Base-by-base conservation (phyloP, 2,797 vertebrate genomes). In the Nothura maculosa region DNA sequence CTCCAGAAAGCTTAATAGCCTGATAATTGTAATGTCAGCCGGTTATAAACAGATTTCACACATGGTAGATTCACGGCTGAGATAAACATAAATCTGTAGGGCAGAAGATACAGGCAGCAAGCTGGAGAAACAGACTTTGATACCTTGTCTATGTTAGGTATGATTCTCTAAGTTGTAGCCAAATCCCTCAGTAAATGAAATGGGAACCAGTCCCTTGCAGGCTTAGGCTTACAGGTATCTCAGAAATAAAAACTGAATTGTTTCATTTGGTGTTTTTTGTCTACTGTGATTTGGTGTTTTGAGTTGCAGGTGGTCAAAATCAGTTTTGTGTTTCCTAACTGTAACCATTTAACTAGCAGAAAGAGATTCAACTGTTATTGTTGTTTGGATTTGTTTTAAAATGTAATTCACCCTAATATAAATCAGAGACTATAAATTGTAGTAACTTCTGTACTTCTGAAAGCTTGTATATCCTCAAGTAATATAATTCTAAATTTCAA, bases 291-390 rank as follows among this genome's bases (percentile, higher is more conserved):
- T 75, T 55, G 12, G 1, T 76, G 25, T 66, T 94, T 81, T 79
- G 34, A 55, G 3, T 42, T 61, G 80, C 27, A 76, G 32, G 22
- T 14, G 4, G 18, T 25, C 19, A n/a, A 10, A 60, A 58, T 81
- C 40, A 48, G 15, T 73, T 21, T 45, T 50, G 4, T 36, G 8
- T 80, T 89, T 87, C 40, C 22, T 20, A 52, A 38, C 9, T 83
- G 27, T 12, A 69, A 0, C 36, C 9, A 10, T 5, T 1, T 43
- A 12, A 4, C 9, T 52, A 4, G 16, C 8, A 7, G 6, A 20
- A 20, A 25, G 1, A 22, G 30, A n/a, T 62, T 11, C 12, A n/a
- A 15, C 22, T 55, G 32, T 3, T 58, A 38, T 28, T 63, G 40
- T 27, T 57, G 43, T 34, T 62, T 70, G 42, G 24, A 9, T 52